phyloP scores from a whole-genome alignment of 2,888 invertebrate genomes.

The Rhagophthalmus giganteus region DNA sequence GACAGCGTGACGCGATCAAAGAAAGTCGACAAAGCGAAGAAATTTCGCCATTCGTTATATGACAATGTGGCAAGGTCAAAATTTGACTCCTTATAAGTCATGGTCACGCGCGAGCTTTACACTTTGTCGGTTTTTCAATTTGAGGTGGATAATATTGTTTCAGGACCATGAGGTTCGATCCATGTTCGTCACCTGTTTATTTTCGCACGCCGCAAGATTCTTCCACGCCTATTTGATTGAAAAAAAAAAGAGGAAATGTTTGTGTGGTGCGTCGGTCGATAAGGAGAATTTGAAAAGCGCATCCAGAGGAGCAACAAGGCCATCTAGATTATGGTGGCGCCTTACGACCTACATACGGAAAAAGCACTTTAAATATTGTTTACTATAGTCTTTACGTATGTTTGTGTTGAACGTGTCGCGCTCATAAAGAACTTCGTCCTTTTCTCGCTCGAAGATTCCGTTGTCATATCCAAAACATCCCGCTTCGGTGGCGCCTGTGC shows the following conservation, averaged over 20 bases:
- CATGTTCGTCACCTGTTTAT: too few relatives aligned
- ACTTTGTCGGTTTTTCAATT: too few relatives aligned
- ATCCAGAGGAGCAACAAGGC: constrained; percentile 9
- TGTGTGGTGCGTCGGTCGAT: too few relatives aligned
- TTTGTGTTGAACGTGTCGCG: neutral
- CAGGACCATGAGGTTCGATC: too few relatives aligned
- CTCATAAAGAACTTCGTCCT: constrained; percentile 8
- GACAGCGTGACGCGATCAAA: constrained; percentile 20
- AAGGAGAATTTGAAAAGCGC: neutral
- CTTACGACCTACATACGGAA: constrained; percentile 38
- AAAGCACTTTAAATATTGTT: constrained; percentile 34
- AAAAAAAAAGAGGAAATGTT: too few relatives aligned
- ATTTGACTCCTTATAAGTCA: constrained; percentile 13
- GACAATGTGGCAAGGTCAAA: constrained; percentile 9
- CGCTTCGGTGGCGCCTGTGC: constrained; percentile 33
- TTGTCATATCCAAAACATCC: constrained; percentile 6
- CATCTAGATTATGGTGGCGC: constrained; percentile 33
- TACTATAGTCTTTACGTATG: constrained; percentile 23
- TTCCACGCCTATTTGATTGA: too few relatives aligned
- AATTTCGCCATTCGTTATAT: constrained; percentile 4
- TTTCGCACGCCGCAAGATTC: too few relatives aligned
- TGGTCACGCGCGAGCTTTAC: constrained; percentile 21
- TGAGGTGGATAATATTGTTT: too few relatives aligned
- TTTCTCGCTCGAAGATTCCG: constrained; percentile 4
- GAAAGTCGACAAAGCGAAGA: constrained; percentile 14